Evolutionary conservation across 2,888 invertebrate genomes (phyloP).

Genomic region (Sthenelais limicola): DNA sequence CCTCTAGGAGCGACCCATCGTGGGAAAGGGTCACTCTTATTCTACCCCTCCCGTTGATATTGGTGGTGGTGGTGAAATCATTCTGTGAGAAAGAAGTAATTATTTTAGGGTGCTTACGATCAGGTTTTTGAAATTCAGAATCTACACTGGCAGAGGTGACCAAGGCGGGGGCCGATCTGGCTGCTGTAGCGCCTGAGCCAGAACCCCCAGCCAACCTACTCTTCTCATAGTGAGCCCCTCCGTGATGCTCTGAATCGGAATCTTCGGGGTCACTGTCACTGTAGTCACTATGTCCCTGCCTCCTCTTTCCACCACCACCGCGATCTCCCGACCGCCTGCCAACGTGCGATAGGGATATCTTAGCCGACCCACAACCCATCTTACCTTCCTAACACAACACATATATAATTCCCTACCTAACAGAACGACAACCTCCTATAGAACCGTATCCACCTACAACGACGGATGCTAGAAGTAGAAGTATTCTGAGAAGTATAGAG

Average conservation of each 20-base stretch:
- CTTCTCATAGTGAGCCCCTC: too few relatives aligned
- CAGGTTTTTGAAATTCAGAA: slow-evolving; percentile 11
- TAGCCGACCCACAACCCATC: slow-evolving; percentile 43
- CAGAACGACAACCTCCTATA: too few relatives aligned
- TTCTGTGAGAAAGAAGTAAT: slow-evolving; percentile 36
- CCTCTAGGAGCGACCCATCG: slow-evolving; percentile 43
- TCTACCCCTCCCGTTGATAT: slow-evolving; percentile 35
- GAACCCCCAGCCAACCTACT: not conserved
- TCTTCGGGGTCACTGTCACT: slow-evolving; percentile 6
- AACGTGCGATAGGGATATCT: slow-evolving; percentile 36
- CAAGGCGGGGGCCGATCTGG: slow-evolving; percentile 27
- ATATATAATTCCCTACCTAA: too few relatives aligned
- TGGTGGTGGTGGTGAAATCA: slow-evolving; percentile 36
- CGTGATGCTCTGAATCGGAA: slow-evolving; percentile 6
- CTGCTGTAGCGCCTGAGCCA: not conserved
- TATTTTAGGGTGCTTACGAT: slow-evolving; percentile 25
- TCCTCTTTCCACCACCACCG: slow-evolving; percentile 5
- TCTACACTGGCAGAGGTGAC: slow-evolving; percentile 34
- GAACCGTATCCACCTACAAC: too few relatives aligned
- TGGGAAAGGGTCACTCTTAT: slow-evolving; percentile 44
- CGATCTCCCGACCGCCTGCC: slow-evolving; percentile 23
- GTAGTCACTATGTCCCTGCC: too few relatives aligned
- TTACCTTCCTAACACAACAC: too few relatives aligned
- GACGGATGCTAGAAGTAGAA: too few relatives aligned
- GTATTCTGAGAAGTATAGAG: too few relatives aligned